Percentiles rank a stretch among this genome's conserved stretches.
Evolutionary conservation across 2,888 invertebrate genomes (phyloP).

Genomic region (Epinotia brunnichana): DNA sequence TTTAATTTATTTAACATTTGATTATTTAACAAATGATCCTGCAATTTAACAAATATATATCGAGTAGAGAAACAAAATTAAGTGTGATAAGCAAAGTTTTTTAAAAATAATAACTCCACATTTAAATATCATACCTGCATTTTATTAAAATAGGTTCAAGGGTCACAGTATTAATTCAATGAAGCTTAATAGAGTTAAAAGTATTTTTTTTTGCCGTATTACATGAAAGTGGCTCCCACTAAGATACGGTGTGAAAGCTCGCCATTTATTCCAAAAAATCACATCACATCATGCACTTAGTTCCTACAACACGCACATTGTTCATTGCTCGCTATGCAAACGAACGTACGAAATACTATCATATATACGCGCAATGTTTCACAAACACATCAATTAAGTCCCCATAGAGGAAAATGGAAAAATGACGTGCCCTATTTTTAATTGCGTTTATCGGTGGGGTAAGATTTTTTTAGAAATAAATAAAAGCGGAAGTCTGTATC

Average conservation of each 20-base stretch:
- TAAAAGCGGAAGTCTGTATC: constrained; percentile 67
- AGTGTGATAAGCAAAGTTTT: background rate
- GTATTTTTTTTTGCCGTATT: too few relatives aligned
- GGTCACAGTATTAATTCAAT: too few relatives aligned
- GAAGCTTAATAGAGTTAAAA: too few relatives aligned
- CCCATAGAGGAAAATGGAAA: constrained; percentile 19
- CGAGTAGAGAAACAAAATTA: background rate
- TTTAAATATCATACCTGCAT: too few relatives aligned
- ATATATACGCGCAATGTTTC: constrained; percentile 19
- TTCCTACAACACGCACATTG: background rate
- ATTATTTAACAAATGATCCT: too few relatives aligned
- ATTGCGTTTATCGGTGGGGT: constrained; percentile 55
- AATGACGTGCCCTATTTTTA: constrained; percentile 54
- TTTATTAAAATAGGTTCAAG: too few relatives aligned
- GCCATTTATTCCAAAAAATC: constrained; percentile 19
- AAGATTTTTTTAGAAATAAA: constrained; percentile 60
- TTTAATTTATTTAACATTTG: too few relatives aligned
- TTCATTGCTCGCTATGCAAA: constrained; percentile 2
- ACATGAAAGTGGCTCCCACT: background rate
- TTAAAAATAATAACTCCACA: too few relatives aligned
- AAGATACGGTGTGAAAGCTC: constrained; percentile 24
- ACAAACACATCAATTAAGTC: background rate
- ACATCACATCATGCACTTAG: constrained; percentile 17
- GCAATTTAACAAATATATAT: background rate
- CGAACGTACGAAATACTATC: background rate